These are phyloP conservation scores for Danaus plexippus DNA, from an alignment of 1,140 invertebrate genomes.

Conservation along the genomic window DNA sequence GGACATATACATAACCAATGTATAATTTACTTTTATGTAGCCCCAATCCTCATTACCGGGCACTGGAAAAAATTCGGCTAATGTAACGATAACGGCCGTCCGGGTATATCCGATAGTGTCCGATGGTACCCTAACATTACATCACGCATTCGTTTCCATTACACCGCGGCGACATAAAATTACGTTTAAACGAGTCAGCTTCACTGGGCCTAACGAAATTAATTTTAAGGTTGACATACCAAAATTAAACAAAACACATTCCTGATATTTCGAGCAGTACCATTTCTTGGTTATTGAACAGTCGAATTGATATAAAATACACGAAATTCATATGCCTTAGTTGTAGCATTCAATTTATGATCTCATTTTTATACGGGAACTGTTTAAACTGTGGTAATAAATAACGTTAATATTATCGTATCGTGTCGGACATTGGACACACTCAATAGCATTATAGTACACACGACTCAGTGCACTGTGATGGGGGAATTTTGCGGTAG, in stretches of 20 bases:
- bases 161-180: neutral
- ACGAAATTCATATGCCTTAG: too few species aligned
- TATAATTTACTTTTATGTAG: slow-evolving; percentile 7
- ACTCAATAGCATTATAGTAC: slow-evolving; percentile 33
- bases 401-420: too few species aligned
- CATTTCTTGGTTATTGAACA: too few species aligned
- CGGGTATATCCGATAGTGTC: slow-evolving; percentile 23
- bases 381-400: too few species aligned
- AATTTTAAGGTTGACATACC: too few species aligned
- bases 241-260: too few species aligned
- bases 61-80: slow-evolving; percentile 26
- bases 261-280: too few species aligned
- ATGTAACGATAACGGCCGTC: slow-evolving; percentile 23
- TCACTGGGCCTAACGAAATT: too few species aligned
- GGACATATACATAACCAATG: slow-evolving; percentile 4
- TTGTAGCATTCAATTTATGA: too few species aligned
- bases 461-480: slow-evolving; percentile 43
- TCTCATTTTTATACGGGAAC: too few species aligned
- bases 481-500: slow-evolving; percentile 55
- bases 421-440: slow-evolving; percentile 5
- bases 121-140: slow-evolving; percentile 31
- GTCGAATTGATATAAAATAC: too few species aligned
- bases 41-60: slow-evolving; percentile 20
- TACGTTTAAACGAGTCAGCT: too few species aligned
- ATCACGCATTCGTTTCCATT: slow-evolving; percentile 36